phyloP scores from a whole-genome alignment of 1,140 invertebrate species.

The Drosophila trapezifrons region DNA sequence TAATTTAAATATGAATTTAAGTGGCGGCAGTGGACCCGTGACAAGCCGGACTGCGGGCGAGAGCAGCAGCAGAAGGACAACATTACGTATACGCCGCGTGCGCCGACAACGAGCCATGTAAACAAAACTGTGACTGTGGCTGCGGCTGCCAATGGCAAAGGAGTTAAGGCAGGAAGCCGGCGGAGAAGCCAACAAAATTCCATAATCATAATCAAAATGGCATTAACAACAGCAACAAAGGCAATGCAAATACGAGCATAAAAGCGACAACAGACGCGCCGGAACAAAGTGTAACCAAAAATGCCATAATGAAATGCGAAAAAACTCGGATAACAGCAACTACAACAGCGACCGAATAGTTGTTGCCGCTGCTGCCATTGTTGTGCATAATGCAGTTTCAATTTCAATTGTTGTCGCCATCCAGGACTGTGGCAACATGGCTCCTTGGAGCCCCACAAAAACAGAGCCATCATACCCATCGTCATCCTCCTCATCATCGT shows the following conservation, averaged over 20 bases:
- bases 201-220: conserved; percentile 83
- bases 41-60: conserved; percentile 38
- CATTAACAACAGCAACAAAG: conserved; percentile 82
- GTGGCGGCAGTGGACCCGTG: conserved; percentile 54
- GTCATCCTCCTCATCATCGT: conserved; percentile 32
- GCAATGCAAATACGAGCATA: conserved; percentile 76
- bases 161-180: conserved; percentile 28
- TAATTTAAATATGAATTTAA: conserved; percentile 80
- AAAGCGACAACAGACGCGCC: conserved; percentile 72
- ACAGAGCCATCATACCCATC: conserved; percentile 32
- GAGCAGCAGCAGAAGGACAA: conserved; percentile 41
- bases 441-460: conserved; percentile 42
- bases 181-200: conserved; percentile 70
- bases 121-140: conserved; percentile 61
- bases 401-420: conserved; percentile 77
- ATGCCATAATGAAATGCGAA: conserved; percentile 78
- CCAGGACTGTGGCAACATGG: conserved; percentile 52
- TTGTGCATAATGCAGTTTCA: conserved; percentile 81
- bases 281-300: conserved; percentile 79
- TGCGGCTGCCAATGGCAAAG: conserved; percentile 38
- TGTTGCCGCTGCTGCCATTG: conserved; percentile 47
- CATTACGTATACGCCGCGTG: conserved; percentile 66
- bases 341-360: conserved; percentile 44
- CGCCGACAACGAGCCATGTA: conserved; percentile 80
- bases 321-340: conserved; percentile 39